A percentile compares a stretch with the other conserved stretches of the same genome.
phyloP scores from a whole-genome alignment of 2,888 invertebrate genomes.

The Agrilus mali region DNA sequence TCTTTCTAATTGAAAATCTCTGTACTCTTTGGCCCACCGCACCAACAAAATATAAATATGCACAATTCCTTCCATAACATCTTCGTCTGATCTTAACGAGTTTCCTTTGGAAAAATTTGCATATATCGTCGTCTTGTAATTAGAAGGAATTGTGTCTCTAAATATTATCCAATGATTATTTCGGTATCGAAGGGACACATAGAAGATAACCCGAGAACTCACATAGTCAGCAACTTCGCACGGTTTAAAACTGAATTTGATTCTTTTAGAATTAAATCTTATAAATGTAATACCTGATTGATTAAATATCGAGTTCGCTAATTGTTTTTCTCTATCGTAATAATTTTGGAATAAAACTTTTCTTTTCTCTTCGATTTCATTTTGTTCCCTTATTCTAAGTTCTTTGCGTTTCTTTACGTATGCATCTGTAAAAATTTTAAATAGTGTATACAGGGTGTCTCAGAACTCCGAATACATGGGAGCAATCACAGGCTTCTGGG shows the following conservation, averaged over 20 bases:
- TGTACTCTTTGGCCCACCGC: constrained; percentile 14
- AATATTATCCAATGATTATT: constrained; percentile 17
- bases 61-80: constrained; percentile 12
- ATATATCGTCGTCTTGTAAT: constrained; percentile 11
- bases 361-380: constrained; percentile 1
- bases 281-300: constrained; percentile 14
- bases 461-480: no score
- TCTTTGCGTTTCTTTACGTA: not conserved
- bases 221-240: constrained; percentile 12
- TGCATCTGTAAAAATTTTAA: constrained; percentile 3
- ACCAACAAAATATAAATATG: constrained; percentile 7
- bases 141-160: constrained; percentile 16
- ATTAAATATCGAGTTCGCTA: constrained; percentile 9
- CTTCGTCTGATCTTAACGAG: constrained; percentile 11
- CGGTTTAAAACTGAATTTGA: constrained; percentile 19
- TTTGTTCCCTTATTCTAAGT: not conserved
- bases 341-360: constrained; percentile 2
- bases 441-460: no score
- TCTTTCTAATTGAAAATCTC: constrained; percentile 14
- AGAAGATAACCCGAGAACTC: constrained; percentile 13
- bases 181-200: constrained; percentile 14
- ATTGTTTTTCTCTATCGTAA: constrained; percentile 1
- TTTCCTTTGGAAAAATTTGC: constrained; percentile 10
- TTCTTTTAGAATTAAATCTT: constrained; percentile 14
- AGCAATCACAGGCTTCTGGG: no score